A percentile compares a stretch with the other conserved stretches of the same genome.
Evolutionary conservation across 2,797 vertebrate genomes (phyloP).

Genomic region (Alcedo quadribrachys): DNA sequence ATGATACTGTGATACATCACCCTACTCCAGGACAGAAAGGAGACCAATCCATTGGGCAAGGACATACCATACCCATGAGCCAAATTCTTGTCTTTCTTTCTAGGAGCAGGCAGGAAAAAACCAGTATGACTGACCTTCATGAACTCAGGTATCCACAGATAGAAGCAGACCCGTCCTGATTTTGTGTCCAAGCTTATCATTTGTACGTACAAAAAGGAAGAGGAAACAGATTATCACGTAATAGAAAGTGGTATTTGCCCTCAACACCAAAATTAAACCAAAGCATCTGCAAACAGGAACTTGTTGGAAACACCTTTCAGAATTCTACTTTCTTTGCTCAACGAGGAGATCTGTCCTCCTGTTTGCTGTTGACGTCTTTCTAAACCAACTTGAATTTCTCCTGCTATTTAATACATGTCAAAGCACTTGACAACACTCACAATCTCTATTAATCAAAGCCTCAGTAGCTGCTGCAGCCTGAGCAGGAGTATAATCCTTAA

Average conservation of each 20-base stretch:
- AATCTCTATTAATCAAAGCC: slow-evolving; percentile 71
- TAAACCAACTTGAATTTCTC: slow-evolving; percentile 64
- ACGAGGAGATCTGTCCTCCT: not conserved
- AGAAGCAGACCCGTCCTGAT: not conserved
- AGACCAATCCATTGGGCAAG: not conserved
- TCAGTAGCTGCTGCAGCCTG: slow-evolving; percentile 18
- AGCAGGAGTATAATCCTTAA: slow-evolving; percentile 54
- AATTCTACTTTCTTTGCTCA: not conserved
- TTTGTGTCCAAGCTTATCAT: not conserved
- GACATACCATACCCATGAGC: fast-evolving
- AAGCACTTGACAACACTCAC: slow-evolving; percentile 63
- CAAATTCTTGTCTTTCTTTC: not conserved
- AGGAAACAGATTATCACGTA: not conserved
- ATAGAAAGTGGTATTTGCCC: not conserved
- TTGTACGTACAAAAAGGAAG: not conserved
- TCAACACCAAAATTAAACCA: not conserved
- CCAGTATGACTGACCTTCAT: not conserved
- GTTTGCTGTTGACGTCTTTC: not conserved
- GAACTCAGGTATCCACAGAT: not conserved
- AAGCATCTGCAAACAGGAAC: not conserved
- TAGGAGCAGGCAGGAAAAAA: not conserved
- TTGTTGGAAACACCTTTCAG: not conserved
- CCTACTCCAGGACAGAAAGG: not conserved
- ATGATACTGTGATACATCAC: fast-evolving
- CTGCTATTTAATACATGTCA: slow-evolving; percentile 58